Percentiles rank a stretch among this genome's conserved stretches.
Evolutionary conservation across 2,888 invertebrate genomes (phyloP).

Genomic region (Hedya salicella): DNA sequence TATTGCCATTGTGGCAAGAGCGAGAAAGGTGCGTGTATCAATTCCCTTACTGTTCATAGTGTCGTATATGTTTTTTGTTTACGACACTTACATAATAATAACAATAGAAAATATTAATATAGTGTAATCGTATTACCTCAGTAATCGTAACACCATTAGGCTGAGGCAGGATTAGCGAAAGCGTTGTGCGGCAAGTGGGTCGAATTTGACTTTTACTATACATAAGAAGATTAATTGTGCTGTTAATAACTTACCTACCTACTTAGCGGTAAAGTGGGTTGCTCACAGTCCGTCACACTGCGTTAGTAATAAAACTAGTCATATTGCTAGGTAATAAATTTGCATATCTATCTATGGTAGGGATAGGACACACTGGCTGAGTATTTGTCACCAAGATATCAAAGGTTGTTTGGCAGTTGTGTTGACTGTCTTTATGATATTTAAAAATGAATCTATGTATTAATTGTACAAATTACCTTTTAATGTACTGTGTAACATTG

Average conservation of each 20-base stretch:
- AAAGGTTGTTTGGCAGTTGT: too few species aligned
- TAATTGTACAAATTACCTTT: too few species aligned
- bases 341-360: too few species aligned
- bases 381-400: too few species aligned
- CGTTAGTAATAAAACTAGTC: neutral
- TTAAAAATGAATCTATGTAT: too few species aligned
- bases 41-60: too few species aligned
- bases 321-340: too few species aligned
- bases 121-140: slow-evolving; percentile 33
- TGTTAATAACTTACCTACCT: slow-evolving; percentile 32
- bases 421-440: too few species aligned
- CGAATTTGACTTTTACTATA: slow-evolving; percentile 40
- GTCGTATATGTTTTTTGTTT: neutral
- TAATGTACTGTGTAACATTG: too few species aligned
- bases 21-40: too few species aligned
- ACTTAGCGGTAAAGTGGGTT: slow-evolving; percentile 33
- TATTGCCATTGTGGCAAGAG: too few species aligned
- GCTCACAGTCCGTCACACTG: slow-evolving; percentile 1
- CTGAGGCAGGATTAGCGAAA: slow-evolving; percentile 40
- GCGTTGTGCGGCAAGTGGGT: slow-evolving; percentile 32
- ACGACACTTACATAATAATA: slow-evolving; percentile 8
- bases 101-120: slow-evolving; percentile 32
- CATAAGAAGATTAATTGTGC: slow-evolving; percentile 43
- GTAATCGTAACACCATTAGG: slow-evolving; percentile 37
- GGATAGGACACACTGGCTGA: too few species aligned